Percentiles rank a stretch among this genome's conserved stretches.
phyloP scores from a whole-genome alignment of 2,888 invertebrate genomes.

The Erynnis tages region DNA sequence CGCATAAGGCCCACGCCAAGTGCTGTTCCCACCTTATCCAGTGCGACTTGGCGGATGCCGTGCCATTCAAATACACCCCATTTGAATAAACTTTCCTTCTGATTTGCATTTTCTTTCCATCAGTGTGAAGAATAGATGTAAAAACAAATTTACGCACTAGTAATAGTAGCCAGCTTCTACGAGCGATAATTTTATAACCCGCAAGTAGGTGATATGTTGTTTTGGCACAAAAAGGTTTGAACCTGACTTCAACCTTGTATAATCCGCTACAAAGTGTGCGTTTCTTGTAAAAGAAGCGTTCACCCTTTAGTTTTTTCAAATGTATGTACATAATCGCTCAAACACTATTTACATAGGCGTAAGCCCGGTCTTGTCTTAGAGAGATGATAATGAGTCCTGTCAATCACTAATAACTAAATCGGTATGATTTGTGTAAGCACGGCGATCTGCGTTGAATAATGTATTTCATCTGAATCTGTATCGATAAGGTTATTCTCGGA shows the following conservation, averaged over 20 bases:
- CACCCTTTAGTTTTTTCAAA: constrained; percentile 9
- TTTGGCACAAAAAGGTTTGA: too few species aligned
- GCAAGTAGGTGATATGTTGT: too few species aligned
- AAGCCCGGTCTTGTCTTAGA: not conserved
- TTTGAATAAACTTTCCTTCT: constrained; percentile 21
- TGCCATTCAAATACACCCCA: constrained; percentile 10
- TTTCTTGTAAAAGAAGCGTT: not conserved
- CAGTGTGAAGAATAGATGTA: not conserved
- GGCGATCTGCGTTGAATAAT: constrained; percentile 5
- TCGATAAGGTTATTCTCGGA: constrained; percentile 6
- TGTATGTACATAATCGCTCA: not conserved
- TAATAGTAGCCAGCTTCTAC: too few species aligned
- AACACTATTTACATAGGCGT: not conserved
- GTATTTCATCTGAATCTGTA: constrained; percentile 11
- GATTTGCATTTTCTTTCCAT: constrained; percentile 4
- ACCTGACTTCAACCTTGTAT: too few species aligned
- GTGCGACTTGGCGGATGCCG: constrained; percentile 4
- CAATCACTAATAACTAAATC: constrained; percentile 5
- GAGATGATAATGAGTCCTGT: constrained; percentile 15
- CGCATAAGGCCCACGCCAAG: constrained; percentile 13
- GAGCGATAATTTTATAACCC: too few species aligned
- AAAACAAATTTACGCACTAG: too few species aligned
- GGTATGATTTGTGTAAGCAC: not conserved
- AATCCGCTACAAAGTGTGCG: too few species aligned
- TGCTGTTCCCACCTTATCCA: not conserved